A percentile compares a stretch with the other conserved stretches of the same genome.
Conservation (phyloP, 2,888 invertebrate species). For the Melanostoma mellinum region DNA sequence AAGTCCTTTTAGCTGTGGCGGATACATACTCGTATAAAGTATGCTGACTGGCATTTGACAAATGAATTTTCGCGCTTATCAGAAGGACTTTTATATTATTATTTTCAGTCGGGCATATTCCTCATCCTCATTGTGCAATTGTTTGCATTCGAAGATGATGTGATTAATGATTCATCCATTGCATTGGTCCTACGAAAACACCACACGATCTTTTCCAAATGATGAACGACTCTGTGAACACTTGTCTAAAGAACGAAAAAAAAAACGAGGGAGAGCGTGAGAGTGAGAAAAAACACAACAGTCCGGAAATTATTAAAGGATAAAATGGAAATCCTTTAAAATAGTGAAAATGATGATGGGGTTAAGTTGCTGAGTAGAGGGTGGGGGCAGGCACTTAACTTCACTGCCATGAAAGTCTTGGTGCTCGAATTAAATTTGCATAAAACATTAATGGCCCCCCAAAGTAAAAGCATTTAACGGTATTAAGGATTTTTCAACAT, state of each 20-base stretch:
- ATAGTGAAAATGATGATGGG: constrained; percentile 61
- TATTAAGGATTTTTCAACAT: constrained; percentile 68
- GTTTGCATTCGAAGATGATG: constrained; percentile 68
- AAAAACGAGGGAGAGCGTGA: background rate
- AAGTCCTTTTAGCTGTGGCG: background rate
- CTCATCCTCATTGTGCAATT: constrained; percentile 49
- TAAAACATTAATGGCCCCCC: constrained; percentile 70
- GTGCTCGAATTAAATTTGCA: constrained; percentile 68
- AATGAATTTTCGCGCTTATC: constrained; percentile 63
- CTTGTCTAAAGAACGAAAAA: background rate
- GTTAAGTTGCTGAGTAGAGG: constrained; percentile 26
- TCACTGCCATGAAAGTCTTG: constrained; percentile 31
- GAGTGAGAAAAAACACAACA: background rate
- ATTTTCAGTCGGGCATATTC: constrained; percentile 31
- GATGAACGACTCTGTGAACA: constrained; percentile 42
- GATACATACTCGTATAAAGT: background rate
- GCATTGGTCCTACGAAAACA: constrained; percentile 30
- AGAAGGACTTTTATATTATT: constrained; percentile 6
- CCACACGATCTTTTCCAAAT: constrained; percentile 26
- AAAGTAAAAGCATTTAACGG: constrained; percentile 72
- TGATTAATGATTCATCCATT: constrained; percentile 62
- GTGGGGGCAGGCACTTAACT: constrained; percentile 26
- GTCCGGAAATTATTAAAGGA: constrained; percentile 55
- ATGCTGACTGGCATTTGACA: constrained; percentile 60
- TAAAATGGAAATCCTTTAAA: constrained; percentile 60